Conservation (phyloP, 2,797 vertebrate genomes). For the Picus viridis region DNA sequence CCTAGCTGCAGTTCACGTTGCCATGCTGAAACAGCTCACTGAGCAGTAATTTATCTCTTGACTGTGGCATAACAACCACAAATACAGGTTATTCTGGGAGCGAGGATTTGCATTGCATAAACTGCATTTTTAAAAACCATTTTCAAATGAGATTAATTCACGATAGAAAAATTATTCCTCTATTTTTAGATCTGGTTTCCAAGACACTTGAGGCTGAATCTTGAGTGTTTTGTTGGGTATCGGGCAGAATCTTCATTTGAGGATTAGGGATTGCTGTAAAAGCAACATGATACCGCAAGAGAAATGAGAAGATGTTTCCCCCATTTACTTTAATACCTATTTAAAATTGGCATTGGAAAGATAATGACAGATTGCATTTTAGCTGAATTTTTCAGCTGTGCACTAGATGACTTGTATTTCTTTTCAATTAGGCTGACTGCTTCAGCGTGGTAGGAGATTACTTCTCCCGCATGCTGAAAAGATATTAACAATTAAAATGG, state of each 20-base stretch:
- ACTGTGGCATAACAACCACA: slow-evolving; percentile 63
- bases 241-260: slow-evolving; percentile 60
- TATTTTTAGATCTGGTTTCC: slow-evolving; percentile 70
- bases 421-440: slow-evolving; percentile 69
- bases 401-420: slow-evolving; percentile 65
- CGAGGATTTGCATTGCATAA: slow-evolving; percentile 75
- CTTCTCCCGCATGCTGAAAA: slow-evolving; percentile 53
- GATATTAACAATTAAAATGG: slow-evolving; percentile 66
- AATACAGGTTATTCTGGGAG: slow-evolving; percentile 69
- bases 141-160: slow-evolving; percentile 78
- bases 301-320: slow-evolving; percentile 58
- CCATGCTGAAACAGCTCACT: slow-evolving; percentile 65
- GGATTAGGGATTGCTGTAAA: slow-evolving; percentile 64
- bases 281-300: neutral
- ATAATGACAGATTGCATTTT: slow-evolving; percentile 65
- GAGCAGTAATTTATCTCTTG: slow-evolving; percentile 75
- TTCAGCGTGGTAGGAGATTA: slow-evolving; percentile 60
- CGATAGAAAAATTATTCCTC: slow-evolving; percentile 63
- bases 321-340: slow-evolving; percentile 69
- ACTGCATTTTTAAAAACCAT: slow-evolving; percentile 71
- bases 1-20: slow-evolving; percentile 61
- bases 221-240: slow-evolving; percentile 65
- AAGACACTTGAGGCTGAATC: slow-evolving; percentile 39
- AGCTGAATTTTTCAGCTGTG: slow-evolving; percentile 63
- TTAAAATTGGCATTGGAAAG: slow-evolving; percentile 66